These are phyloP conservation scores for Trisateles emortualis DNA, from an alignment of 2,888 invertebrate species.

Conservation along the genomic window DNA sequence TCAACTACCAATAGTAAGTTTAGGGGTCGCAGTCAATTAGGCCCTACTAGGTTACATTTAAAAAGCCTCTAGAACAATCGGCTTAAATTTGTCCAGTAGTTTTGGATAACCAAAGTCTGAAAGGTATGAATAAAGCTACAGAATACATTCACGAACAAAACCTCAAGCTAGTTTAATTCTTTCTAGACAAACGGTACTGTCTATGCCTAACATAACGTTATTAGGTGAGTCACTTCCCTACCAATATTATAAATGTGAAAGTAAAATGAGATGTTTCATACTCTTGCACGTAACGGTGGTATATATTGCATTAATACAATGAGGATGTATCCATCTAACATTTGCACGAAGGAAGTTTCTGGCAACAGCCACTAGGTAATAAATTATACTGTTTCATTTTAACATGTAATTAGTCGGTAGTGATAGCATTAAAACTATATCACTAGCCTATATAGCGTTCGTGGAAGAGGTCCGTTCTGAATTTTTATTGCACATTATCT, in stretches of 20 bases:
- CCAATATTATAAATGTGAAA: slow-evolving; percentile 15
- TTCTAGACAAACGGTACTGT: slow-evolving; percentile 3
- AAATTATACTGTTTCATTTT: slow-evolving; percentile 42
- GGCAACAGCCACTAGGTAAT: slow-evolving; percentile 13
- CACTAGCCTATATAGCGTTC: slow-evolving; percentile 58
- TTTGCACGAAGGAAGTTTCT: slow-evolving; percentile 1
- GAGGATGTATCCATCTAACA: slow-evolving; percentile 6
- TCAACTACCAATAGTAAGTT: no score
- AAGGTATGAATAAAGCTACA: not conserved
- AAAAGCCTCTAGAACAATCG: no score
- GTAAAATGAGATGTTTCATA: not conserved
- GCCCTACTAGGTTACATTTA: no score
- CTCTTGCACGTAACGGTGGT: slow-evolving; percentile 4
- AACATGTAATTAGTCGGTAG: slow-evolving; percentile 57
- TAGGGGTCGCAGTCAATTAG: no score
- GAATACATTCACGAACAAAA: not conserved
- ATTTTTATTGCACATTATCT: slow-evolving; percentile 76
- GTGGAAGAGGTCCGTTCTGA: slow-evolving; percentile 67
- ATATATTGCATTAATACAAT: not conserved
- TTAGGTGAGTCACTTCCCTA: slow-evolving; percentile 8
- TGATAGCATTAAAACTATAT: slow-evolving; percentile 59
- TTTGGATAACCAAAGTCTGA: not conserved
- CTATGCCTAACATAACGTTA: slow-evolving; percentile 10
- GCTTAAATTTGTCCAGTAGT: no score
- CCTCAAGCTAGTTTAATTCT: not conserved